Evolutionary conservation across 2,797 vertebrate species (phyloP).

Genomic region (Mormyrops attenuatus): DNA sequence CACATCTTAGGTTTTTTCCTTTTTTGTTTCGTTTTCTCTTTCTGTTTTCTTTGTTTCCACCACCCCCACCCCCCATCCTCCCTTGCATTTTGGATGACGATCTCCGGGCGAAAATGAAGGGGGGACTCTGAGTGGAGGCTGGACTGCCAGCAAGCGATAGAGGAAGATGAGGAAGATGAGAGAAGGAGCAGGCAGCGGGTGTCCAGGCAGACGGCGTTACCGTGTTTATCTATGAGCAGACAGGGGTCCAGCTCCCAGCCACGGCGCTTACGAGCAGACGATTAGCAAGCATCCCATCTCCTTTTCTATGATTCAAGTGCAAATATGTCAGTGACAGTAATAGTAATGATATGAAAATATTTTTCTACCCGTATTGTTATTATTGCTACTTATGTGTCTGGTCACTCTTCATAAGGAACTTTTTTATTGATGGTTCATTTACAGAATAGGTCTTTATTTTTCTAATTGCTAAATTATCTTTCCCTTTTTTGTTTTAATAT

Average conservation of each 20-base stretch:
- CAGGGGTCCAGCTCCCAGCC: conserved; percentile 27
- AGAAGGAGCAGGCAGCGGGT: conserved; percentile 22
- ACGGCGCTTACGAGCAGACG: conserved; percentile 4
- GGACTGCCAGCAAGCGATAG: conserved; percentile 73
- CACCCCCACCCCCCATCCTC: conserved; percentile 33
- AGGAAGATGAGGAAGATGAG: conserved; percentile 39
- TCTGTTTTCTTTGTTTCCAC: conserved; percentile 53
- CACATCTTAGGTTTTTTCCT: conserved; percentile 41
- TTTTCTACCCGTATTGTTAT: conserved; percentile 21
- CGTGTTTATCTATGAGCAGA: conserved; percentile 27
- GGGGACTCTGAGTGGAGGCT: conserved; percentile 69
- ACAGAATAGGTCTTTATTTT: conserved; percentile 26
- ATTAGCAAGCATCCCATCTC: not conserved
- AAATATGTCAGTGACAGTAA: conserved; percentile 19
- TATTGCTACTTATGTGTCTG: conserved; percentile 11
- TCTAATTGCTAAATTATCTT: conserved; percentile 21
- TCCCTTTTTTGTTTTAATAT: conserved; percentile 14
- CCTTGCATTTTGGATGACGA: conserved; percentile 47
- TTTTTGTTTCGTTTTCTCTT: conserved; percentile 52
- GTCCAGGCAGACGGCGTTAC: conserved; percentile 53
- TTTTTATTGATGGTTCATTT: conserved; percentile 22
- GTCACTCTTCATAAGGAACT: conserved; percentile 16
- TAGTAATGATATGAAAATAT: conserved; percentile 20
- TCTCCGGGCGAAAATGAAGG: conserved; percentile 49
- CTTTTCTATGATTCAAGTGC: conserved; percentile 16